Evolutionary conservation across 2,113 vertebrate species (phyloP).

Genomic region (Amphiprion ocellaris): DNA sequence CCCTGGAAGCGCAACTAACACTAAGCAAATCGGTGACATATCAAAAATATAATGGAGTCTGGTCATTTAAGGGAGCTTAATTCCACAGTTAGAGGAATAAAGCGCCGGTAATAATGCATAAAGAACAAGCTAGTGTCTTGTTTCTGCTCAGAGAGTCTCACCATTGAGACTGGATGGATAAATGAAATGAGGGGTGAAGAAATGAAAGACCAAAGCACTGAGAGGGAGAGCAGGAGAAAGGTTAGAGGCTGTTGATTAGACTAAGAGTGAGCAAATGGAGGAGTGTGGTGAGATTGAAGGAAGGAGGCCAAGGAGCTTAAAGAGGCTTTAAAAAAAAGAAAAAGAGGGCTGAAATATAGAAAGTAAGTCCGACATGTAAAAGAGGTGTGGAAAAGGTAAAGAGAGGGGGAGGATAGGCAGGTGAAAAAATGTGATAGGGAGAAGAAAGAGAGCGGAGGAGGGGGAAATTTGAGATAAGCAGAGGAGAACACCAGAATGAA

Average conservation of each 20-base stretch:
- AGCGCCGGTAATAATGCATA: conserved; percentile 28
- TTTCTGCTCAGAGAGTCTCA: conserved; percentile 19
- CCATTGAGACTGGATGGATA: conserved; percentile 8
- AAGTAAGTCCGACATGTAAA: conserved; percentile 1
- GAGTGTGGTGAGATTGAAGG: conserved; percentile 19
- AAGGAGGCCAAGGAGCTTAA: conserved; percentile 18
- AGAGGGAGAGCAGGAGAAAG: conserved; percentile 5
- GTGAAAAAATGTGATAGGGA: conserved; percentile 47
- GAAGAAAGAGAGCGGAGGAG: conserved; percentile 19
- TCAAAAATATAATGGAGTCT: conserved; percentile 29
- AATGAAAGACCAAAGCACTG: conserved; percentile 24
- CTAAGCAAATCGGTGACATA: conserved; percentile 20
- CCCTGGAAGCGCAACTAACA: conserved; percentile 8
- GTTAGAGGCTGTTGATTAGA: conserved; percentile 24
- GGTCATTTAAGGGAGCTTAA: conserved; percentile 24
- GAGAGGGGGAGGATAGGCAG: conserved; percentile 19
- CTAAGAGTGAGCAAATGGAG: conserved; percentile 1
- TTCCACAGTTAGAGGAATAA: conserved; percentile 16
- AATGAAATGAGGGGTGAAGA: conserved; percentile 34
- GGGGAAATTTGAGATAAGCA: conserved; percentile 33
- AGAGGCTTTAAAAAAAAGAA: conserved; percentile 20
- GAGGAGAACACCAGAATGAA: not conserved
- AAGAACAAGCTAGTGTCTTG: conserved; percentile 13
- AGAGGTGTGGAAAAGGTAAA: not conserved
- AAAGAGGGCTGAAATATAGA: conserved; percentile 3